Base-by-base conservation (phyloP, 37 sponge, comb jelly and placozoan genomes). In the Petrosia ficiformis region DNA sequence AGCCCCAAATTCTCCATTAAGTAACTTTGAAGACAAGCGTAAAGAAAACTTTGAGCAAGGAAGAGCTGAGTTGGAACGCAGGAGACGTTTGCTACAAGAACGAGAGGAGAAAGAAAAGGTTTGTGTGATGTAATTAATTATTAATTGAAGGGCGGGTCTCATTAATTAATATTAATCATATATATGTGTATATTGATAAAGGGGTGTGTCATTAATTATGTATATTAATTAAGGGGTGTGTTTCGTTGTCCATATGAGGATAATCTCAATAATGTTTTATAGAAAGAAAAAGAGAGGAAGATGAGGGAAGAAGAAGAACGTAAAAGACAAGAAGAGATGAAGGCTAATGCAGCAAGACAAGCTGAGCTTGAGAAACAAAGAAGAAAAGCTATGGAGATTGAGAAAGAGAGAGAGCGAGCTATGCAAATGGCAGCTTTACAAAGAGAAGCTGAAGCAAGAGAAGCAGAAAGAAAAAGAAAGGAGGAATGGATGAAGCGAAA, bases 21-120 rank as follows among this genome's bases (percentile, higher is more conserved):
- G 79, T 61, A 83, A 79, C 2, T 83, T 93, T 36, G 94, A 93
- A 75, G 94, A 89, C 81, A 85, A 58, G 73, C 65, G 80, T 60
- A 85, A 75, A 43, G 70, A 79, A 35, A 89, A 93, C 81, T 93
- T 89, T 75, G 90, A 89, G 74, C 43, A 74, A 28, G 94, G 94
- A 0, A 61, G 86, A 48, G 54, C 57, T 74, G 83, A 89, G 42
- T 66, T 93, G 65, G 87, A 93, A 78, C 65, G 89, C 24, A 77
- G 90, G 26, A 59, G 80, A 56, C 74, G 71, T 59, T 85, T 81
- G 30, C 56, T 78, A 1, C 77, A 71, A 58, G 82, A 81, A 40
- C 77, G 86, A 59, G 82, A 83, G 74, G 87, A 89, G 67, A 86
- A 42, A 39, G 86, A 84, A 24, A 68, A 68, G 48, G 90, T 89